phyloP scores from a whole-genome alignment of 1,140 invertebrate species.

The Schlechtendalia chinensis region DNA sequence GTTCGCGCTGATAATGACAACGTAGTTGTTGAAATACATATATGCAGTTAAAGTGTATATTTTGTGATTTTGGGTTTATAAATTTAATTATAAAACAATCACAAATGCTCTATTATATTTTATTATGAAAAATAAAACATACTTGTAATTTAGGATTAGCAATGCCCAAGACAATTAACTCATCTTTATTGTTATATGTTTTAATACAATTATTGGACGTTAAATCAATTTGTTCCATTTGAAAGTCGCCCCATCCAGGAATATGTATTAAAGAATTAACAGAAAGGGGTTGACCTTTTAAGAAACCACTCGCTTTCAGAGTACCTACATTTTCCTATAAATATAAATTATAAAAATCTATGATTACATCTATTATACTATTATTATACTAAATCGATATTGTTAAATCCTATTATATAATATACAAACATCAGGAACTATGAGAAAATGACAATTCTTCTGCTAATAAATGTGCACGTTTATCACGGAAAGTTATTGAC shows the following conservation, averaged over 20 bases:
- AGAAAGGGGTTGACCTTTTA: conserved; percentile 76
- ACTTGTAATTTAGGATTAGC: conserved; percentile 69
- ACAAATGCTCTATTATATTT: no score
- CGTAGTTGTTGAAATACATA: no score
- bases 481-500: conserved; percentile 70
- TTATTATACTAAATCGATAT: not conserved
- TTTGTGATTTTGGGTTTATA: no score
- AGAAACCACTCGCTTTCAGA: conserved; percentile 80
- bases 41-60: no score
- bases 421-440: conserved; percentile 57
- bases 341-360: conserved; percentile 17
- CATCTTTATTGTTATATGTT: conserved; percentile 5
- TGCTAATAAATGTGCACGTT: conserved; percentile 75
- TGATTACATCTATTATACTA: not conserved
- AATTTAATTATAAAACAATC: no score
- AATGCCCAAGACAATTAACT: conserved; percentile 61
- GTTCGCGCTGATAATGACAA: no score
- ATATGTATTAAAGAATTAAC: conserved; percentile 88
- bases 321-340: conserved; percentile 62
- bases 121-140: conserved; percentile 23
- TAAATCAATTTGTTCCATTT: conserved; percentile 79
- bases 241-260: conserved; percentile 87
- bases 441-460: conserved; percentile 73
- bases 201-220: conserved; percentile 65
- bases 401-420: not conserved